These are phyloP conservation scores for Eulemur macaco DNA, from an alignment of 2,113 vertebrate species.

Conservation along the genomic window DNA sequence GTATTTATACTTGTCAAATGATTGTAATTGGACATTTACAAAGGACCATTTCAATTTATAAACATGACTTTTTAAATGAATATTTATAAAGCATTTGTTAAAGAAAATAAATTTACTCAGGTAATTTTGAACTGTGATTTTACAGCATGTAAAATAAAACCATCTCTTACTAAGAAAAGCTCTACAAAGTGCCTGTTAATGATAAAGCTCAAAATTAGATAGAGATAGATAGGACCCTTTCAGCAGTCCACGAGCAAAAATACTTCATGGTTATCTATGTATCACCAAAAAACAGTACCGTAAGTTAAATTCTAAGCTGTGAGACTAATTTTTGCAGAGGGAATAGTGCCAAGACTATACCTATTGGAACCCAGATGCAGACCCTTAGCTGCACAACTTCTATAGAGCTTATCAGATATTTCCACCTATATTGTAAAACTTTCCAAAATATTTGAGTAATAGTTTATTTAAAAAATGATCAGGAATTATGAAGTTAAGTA, in stretches of 20 bases:
- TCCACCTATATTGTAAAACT: background rate
- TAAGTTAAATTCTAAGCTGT: background rate
- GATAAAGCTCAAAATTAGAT: conserved; percentile 60
- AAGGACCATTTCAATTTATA: conserved; percentile 77
- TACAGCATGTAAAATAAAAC: conserved; percentile 67
- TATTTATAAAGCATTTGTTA: conserved; percentile 80
- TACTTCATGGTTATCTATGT: background rate
- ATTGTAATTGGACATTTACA: conserved; percentile 79
- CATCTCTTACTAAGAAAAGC: conserved; percentile 57
- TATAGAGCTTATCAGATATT: background rate
- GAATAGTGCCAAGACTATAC: background rate
- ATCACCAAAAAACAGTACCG: background rate
- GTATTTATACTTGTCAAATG: conserved; percentile 80
- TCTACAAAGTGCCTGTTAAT: conserved; percentile 23
- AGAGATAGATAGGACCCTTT: background rate
- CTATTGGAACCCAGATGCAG: fast-evolving
- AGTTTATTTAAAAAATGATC: background rate
- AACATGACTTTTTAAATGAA: conserved; percentile 77
- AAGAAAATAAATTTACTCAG: conserved; percentile 78
- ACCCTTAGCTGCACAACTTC: background rate
- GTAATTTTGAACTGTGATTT: conserved; percentile 76
- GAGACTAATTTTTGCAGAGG: background rate
- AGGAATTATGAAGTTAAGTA: background rate
- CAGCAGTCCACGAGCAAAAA: background rate
- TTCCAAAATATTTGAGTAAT: background rate